These are phyloP conservation scores for Sebastolobus altivelis DNA, from an alignment of 2,797 vertebrate species.

Conservation along the genomic window DNA sequence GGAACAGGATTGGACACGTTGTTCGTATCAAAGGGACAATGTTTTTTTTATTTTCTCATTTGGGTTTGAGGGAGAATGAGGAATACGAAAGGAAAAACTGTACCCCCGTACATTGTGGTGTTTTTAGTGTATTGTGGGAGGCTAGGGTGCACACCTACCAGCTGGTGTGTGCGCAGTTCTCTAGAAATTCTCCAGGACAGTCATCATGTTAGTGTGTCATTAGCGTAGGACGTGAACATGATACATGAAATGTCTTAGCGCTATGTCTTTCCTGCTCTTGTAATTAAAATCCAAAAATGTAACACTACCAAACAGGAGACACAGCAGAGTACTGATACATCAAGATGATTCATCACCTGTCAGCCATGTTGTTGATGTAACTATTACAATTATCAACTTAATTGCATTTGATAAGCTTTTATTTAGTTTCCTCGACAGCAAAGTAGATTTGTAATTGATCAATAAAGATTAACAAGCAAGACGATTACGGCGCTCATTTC, in stretches of 20 bases:
- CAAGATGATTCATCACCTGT: background rate
- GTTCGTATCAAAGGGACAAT: background rate
- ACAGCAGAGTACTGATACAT: background rate
- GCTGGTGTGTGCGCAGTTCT: background rate
- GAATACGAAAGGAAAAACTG: background rate
- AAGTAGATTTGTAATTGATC: conserved; percentile 1
- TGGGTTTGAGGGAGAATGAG: background rate
- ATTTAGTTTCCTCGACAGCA: background rate
- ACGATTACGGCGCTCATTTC: background rate
- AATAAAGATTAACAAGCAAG: background rate
- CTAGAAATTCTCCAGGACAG: background rate
- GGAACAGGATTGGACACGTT: conserved; percentile 53
- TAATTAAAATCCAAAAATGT: background rate
- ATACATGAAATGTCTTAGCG: background rate
- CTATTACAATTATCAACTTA: background rate
- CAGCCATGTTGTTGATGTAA: background rate
- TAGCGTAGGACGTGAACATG: background rate
- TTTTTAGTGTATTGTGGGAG: background rate
- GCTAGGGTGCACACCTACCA: background rate
- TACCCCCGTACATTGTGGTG: background rate
- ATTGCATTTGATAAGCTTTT: background rate
- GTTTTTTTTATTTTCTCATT: background rate
- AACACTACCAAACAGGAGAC: background rate
- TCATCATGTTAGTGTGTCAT: background rate
- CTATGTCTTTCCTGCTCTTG: background rate